phyloP scores from a whole-genome alignment of 2,113 vertebrate species.

The Galbula dea region DNA sequence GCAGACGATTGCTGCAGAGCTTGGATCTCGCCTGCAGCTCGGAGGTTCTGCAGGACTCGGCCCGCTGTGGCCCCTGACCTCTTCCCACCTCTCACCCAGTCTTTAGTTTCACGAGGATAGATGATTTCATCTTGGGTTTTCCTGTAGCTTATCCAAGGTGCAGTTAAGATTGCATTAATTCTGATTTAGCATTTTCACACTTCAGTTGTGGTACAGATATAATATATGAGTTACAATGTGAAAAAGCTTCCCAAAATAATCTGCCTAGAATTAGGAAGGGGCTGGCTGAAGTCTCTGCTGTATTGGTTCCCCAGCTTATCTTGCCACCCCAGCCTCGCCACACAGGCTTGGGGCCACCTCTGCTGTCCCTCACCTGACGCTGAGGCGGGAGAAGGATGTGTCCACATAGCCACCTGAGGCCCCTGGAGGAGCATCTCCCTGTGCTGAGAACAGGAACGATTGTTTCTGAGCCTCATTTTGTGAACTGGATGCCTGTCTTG shows the following conservation, averaged over 20 bases:
- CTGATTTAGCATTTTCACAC: conserved; percentile 24
- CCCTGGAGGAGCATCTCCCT: not conserved
- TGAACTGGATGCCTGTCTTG: conserved; percentile 80
- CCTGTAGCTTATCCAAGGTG: conserved; percentile 67
- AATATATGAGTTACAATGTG: conserved; percentile 56
- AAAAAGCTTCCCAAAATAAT: conserved; percentile 52
- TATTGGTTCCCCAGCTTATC: not conserved
- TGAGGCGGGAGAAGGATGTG: not conserved
- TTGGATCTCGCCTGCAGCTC: not conserved
- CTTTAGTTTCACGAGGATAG: conserved; percentile 30
- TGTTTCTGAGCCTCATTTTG: conserved; percentile 69
- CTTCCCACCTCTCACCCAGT: not conserved
- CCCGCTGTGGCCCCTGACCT: not conserved
- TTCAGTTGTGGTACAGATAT: conserved; percentile 60
- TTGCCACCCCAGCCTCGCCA: not conserved
- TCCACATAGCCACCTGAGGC: not conserved
- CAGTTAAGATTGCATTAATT: conserved; percentile 56
- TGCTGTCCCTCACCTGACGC: not conserved
- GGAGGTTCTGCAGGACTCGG: not conserved
- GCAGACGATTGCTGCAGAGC: not conserved
- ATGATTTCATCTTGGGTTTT: conserved; percentile 62
- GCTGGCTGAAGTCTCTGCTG: conserved; percentile 27
- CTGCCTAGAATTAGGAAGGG: conserved; percentile 26
- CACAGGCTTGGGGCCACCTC: not conserved
- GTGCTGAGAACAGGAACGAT: conserved; percentile 49